phyloP scores from a whole-genome alignment of 2,888 invertebrate genomes.

The Aphrophora alni region DNA sequence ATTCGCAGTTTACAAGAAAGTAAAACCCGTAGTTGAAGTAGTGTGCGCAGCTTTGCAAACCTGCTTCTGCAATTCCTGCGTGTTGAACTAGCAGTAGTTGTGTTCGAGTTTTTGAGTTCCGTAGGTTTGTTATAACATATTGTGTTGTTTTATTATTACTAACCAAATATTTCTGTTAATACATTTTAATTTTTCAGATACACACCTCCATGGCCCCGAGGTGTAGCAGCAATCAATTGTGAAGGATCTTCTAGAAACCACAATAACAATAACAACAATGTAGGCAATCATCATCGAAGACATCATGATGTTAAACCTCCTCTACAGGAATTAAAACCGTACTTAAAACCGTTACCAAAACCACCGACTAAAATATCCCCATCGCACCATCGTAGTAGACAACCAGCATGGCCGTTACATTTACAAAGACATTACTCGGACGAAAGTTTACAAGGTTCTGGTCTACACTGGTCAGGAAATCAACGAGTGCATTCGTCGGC shows the following conservation, averaged over 20 bases:
- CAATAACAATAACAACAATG: slow-evolving; percentile 39
- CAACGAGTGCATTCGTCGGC: slow-evolving; percentile 75
- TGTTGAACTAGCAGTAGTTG: not conserved
- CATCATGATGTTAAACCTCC: slow-evolving; percentile 27
- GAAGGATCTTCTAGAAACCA: slow-evolving; percentile 33
- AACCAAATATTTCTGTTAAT: not conserved
- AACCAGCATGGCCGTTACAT: slow-evolving; percentile 41
- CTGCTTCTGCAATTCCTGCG: not conserved
- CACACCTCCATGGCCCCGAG: slow-evolving; percentile 70
- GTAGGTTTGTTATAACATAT: not conserved
- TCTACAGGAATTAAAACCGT: slow-evolving; percentile 41
- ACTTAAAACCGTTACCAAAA: slow-evolving; percentile 50
- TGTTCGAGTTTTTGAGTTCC: not conserved
- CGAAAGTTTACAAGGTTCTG: slow-evolving; percentile 65
- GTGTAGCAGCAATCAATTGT: slow-evolving; percentile 57
- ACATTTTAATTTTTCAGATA: slow-evolving; percentile 53
- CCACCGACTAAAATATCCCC: slow-evolving; percentile 46
- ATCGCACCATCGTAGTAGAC: slow-evolving; percentile 25
- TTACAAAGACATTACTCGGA: slow-evolving; percentile 71
- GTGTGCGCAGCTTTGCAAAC: not conserved
- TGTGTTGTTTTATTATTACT: not conserved
- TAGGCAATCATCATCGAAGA: slow-evolving; percentile 35
- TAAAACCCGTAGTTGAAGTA: not conserved
- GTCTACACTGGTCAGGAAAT: slow-evolving; percentile 26
- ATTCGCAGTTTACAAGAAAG: too few relatives aligned